A percentile compares a stretch with the other conserved stretches of the same genome.
Evolutionary conservation across 2,113 vertebrate genomes (phyloP).

Genomic region (Percopsis transmontana): DNA sequence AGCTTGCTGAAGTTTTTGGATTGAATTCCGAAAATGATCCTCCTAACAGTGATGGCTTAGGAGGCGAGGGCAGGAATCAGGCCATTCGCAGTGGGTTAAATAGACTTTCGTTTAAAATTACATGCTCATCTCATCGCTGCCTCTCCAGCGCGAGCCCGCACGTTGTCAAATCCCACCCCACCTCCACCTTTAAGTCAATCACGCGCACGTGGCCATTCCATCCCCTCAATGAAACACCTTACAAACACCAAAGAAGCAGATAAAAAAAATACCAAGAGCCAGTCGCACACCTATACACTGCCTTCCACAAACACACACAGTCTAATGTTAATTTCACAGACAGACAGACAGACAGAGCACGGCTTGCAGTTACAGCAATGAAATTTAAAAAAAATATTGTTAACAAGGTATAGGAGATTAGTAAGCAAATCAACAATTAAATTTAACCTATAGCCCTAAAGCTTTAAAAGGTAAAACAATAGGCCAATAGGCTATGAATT

Average conservation of each 20-base stretch:
- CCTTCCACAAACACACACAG: background rate
- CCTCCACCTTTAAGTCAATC: slow-evolving; percentile 74
- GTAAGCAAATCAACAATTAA: no score
- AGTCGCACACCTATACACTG: background rate
- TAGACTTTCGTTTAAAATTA: slow-evolving; percentile 83
- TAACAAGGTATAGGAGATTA: background rate
- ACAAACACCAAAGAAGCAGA: background rate
- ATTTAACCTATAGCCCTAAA: no score
- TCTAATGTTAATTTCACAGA: background rate
- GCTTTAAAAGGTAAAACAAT: no score
- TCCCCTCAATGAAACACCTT: slow-evolving; percentile 52
- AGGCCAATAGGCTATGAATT: no score
- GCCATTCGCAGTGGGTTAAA: slow-evolving; percentile 82
- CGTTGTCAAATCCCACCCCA: slow-evolving; percentile 72
- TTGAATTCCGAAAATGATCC: slow-evolving; percentile 85
- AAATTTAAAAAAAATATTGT: background rate
- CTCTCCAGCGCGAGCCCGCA: slow-evolving; percentile 44
- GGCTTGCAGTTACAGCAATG: background rate
- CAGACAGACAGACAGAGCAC: background rate
- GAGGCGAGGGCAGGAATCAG: slow-evolving; percentile 75
- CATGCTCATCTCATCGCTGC: slow-evolving; percentile 80
- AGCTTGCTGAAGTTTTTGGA: slow-evolving; percentile 83
- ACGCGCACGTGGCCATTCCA: slow-evolving; percentile 50
- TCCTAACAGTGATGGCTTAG: slow-evolving; percentile 81
- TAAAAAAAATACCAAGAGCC: background rate